A percentile compares a stretch with the other conserved stretches of the same genome.
phyloP scores from a whole-genome alignment of 1,140 invertebrate species.

The Palaemon carinicauda region DNA sequence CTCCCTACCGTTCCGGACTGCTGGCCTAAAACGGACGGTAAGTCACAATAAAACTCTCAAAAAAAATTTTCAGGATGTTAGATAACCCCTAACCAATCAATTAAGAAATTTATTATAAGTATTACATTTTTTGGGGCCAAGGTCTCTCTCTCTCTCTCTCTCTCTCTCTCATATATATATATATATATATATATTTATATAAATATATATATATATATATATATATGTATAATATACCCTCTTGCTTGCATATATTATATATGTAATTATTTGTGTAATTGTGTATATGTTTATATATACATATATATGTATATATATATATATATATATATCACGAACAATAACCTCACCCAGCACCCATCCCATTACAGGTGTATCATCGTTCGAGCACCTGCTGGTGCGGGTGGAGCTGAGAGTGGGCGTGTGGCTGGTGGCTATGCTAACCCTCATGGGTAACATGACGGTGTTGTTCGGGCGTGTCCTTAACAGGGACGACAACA shows the following conservation, averaged over 20 bases:
- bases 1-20: constrained; percentile 22
- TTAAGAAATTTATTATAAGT: no score
- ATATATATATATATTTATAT: neutral
- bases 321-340: neutral
- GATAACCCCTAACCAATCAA: no score
- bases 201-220: neutral
- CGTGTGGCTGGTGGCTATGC: constrained; percentile 41
- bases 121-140: no score
- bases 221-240: neutral
- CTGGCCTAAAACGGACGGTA: constrained; percentile 30
- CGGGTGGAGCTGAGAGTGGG: constrained; percentile 33
- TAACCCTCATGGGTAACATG: constrained; percentile 27
- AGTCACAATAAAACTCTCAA: no score
- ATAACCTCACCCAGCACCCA: neutral
- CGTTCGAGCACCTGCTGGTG: constrained; percentile 40
- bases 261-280: no score
- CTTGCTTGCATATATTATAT: no score
- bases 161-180: constrained; percentile 9
- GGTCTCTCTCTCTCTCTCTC: no score
- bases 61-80: no score
- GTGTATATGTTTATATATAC: neutral
- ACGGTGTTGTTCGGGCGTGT: constrained; percentile 27
- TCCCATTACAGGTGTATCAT: constrained; percentile 18
- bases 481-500: constrained; percentile 36
- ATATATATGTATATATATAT: neutral